These are phyloP conservation scores for Pedetes capensis DNA, from an alignment of 2,113 vertebrate species.

Conservation along the genomic window DNA sequence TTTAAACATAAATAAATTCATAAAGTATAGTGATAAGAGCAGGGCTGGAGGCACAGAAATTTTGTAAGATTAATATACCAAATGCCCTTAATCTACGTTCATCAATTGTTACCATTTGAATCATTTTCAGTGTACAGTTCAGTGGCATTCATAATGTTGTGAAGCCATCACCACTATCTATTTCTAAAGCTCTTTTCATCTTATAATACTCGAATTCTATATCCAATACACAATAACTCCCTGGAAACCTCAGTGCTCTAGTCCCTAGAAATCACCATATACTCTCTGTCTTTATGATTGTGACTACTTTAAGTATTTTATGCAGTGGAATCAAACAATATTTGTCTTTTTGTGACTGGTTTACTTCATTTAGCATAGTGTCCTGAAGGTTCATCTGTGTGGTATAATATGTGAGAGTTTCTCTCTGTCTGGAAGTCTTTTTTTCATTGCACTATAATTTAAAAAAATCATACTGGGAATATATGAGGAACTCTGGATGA, in stretches of 20 bases:
- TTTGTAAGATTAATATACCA: not conserved
- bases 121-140: not conserved
- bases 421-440: too few species aligned
- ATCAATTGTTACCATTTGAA: not conserved
- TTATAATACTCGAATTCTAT: not conserved
- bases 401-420: not conserved
- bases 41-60: not conserved
- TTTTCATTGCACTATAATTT: not conserved
- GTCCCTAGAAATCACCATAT: not conserved
- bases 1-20: not conserved
- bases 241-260: not conserved
- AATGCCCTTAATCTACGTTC: not conserved
- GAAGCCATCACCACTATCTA: not conserved
- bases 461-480: not conserved
- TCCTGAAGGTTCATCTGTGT: too few species aligned
- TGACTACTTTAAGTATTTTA: too few species aligned
- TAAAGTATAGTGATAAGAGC: not conserved
- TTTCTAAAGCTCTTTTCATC: not conserved
- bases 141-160: not conserved
- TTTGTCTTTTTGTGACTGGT: not conserved
- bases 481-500: not conserved
- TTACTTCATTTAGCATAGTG: not conserved
- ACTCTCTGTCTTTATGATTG: not conserved
- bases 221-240: not conserved
- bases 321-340: not conserved